Base-by-base conservation (phyloP, 2,797 vertebrate species). In the Hippopotamyrus pictus region DNA sequence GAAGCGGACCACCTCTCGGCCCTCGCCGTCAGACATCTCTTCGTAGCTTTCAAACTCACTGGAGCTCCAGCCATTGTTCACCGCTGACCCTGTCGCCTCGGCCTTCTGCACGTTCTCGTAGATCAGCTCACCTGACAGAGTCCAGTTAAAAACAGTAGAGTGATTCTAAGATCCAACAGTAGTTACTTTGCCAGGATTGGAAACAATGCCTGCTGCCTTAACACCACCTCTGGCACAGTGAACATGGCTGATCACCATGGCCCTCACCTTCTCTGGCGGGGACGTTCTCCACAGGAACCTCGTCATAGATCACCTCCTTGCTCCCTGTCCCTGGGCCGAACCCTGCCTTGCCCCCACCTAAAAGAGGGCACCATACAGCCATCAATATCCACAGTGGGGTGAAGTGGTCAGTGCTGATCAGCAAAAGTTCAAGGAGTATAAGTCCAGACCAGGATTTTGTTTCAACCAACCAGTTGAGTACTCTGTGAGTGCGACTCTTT, bases 41-140 rank as follows among this genome's bases (percentile, higher is more conserved):
- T 98, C 98, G 88, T 99, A 99, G 95, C 98, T 98, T 94, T 99
- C 98, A 0, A 99, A 99, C 93, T 99, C 98, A 0, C 98, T 99
- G 95, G 98, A 99, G 95, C 98, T 99, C 98, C 98, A 99, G 83
- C 96, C 97, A 87, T 98, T 97, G 92, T 96, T 96, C 0, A 94
- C 93, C 12, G 88, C 91, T 54, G 41, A 51, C 2, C 92, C 89
- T 0, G 86, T 89, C 0, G 87, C 92, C 0, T 91, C 92, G 0
- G 95, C 94, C 0, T 93, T 96, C 90, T 95, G 96, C 41, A 97
- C 96, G 4, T 98, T 97, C 92, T 98, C 97, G 0, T 97, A 97
- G 89, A 97, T 96, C 93, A 97, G 95, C 91, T 94, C 96, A 93
- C 91, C 90, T 91, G 82, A 93, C 93, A 0, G 33, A 89, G 57